These are phyloP conservation scores for Zaprionus africanus DNA, from an alignment of 1,140 invertebrate genomes.

Conservation along the genomic window DNA sequence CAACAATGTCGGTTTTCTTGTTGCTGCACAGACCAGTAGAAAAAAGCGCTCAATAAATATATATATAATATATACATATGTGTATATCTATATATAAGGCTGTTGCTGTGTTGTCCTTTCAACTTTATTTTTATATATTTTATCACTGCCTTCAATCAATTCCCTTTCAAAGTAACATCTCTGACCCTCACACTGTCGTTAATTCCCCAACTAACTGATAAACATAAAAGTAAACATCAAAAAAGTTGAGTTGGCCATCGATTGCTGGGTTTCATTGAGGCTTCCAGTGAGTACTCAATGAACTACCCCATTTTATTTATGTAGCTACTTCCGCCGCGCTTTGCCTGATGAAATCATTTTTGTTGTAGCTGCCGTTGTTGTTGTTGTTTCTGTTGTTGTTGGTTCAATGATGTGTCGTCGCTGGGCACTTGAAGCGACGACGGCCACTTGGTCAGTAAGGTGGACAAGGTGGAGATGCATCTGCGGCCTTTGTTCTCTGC, in stretches of 20 bases:
- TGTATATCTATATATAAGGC: not conserved
- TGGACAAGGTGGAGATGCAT: constrained; percentile 58
- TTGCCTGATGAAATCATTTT: constrained; percentile 60
- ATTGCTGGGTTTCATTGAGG: constrained; percentile 15
- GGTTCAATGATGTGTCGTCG: constrained; percentile 49
- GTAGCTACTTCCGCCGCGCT: constrained; percentile 33
- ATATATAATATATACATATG: not conserved
- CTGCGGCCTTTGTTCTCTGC: constrained; percentile 75
- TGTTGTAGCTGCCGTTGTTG: constrained; percentile 6
- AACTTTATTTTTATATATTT: constrained; percentile 6
- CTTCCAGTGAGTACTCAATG: constrained; percentile 37
- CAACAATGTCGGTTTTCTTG: constrained; percentile 24
- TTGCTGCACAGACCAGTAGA: not conserved
- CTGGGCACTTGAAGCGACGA: constrained; percentile 58
- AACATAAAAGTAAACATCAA: constrained; percentile 17
- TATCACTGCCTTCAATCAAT: not conserved
- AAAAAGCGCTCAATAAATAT: constrained; percentile 4
- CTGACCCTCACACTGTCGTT: not conserved
- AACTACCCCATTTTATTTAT: constrained; percentile 42
- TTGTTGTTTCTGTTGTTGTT: constrained; percentile 22
- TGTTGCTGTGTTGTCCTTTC: not conserved
- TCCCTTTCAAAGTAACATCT: constrained; percentile 9
- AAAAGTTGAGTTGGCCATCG: constrained; percentile 11
- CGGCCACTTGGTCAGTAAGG: constrained; percentile 74
- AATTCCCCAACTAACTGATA: constrained; percentile 6